These are phyloP conservation scores for Motacilla alba DNA, from an alignment of 2,113 vertebrate genomes.

Conservation along the genomic window DNA sequence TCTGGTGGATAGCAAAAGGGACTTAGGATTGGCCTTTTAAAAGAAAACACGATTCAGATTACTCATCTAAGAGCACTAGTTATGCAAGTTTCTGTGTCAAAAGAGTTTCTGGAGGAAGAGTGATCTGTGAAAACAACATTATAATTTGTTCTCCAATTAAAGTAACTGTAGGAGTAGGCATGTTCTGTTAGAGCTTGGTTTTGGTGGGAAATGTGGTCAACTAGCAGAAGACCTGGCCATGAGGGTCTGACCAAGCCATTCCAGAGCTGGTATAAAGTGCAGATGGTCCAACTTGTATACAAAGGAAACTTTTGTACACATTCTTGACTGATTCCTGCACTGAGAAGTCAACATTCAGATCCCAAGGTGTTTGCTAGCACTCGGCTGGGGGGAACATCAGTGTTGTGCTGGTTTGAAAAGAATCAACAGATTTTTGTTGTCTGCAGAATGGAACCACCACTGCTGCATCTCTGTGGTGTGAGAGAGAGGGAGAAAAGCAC, in stretches of 20 bases:
- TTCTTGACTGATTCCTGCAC: background rate
- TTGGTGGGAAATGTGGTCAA: background rate
- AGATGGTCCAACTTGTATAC: background rate
- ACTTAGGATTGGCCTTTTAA: constrained; percentile 24
- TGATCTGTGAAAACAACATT: constrained; percentile 43
- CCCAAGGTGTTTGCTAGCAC: background rate
- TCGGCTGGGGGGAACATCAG: background rate
- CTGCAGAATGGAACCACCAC: background rate
- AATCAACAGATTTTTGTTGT: background rate
- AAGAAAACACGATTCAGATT: constrained; percentile 18
- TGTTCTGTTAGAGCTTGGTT: background rate
- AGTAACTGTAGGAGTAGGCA: constrained; percentile 30
- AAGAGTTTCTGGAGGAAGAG: constrained; percentile 47
- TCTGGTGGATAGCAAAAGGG: constrained; percentile 1
- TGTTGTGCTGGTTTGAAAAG: background rate
- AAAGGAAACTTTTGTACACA: accelerated
- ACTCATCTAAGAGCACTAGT: constrained; percentile 29
- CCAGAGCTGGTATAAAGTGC: background rate
- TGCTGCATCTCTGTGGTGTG: background rate
- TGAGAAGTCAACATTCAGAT: background rate
- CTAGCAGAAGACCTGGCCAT: background rate
- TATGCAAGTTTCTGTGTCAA: constrained; percentile 54
- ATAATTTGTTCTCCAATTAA: constrained; percentile 38
- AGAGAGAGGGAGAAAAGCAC: background rate
- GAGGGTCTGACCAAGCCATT: background rate